A percentile compares a stretch with the other conserved stretches of the same genome.
phyloP scores from a whole-genome alignment of 2,888 invertebrate genomes.

The Cryptocephalus primarius region DNA sequence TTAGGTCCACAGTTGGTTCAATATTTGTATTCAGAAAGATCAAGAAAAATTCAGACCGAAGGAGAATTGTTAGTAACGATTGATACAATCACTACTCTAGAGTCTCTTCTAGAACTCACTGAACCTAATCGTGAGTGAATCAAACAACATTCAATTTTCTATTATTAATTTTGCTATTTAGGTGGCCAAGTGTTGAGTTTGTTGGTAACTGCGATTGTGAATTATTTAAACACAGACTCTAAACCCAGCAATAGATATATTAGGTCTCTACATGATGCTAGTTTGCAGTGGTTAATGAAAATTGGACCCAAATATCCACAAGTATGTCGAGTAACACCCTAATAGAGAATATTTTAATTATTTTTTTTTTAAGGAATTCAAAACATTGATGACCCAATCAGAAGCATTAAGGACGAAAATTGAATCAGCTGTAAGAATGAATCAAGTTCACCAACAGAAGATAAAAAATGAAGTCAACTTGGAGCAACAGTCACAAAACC shows the following conservation, averaged over 20 bases:
- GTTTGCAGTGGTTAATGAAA: constrained; percentile 80
- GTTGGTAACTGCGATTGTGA: constrained; percentile 82
- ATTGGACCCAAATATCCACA: constrained; percentile 89
- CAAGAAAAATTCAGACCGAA: constrained; percentile 50
- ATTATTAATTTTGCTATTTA: constrained; percentile 30
- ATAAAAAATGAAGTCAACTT: constrained; percentile 38
- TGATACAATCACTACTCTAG: constrained; percentile 64
- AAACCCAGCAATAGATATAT: constrained; percentile 53
- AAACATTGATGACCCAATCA: constrained; percentile 77
- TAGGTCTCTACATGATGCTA: constrained; percentile 72
- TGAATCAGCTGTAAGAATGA: constrained; percentile 74
- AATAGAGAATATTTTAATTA: background rate
- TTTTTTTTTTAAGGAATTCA: constrained; percentile 60
- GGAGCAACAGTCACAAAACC: constrained; percentile 32
- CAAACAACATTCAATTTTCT: constrained; percentile 15
- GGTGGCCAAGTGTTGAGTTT: constrained; percentile 84
- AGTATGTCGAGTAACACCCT: constrained; percentile 33
- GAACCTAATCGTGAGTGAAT: constrained; percentile 63
- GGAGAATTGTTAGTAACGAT: constrained; percentile 59
- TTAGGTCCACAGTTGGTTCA: constrained; percentile 70
- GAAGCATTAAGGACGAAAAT: constrained; percentile 69
- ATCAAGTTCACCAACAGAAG: constrained; percentile 49
- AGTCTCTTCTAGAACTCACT: constrained; percentile 61
- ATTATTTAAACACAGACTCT: constrained; percentile 63
- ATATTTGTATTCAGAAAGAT: constrained; percentile 54